Evolutionary conservation across 1,140 invertebrate genomes (phyloP).

Genomic region (Phymorhynchus buccinoides): DNA sequence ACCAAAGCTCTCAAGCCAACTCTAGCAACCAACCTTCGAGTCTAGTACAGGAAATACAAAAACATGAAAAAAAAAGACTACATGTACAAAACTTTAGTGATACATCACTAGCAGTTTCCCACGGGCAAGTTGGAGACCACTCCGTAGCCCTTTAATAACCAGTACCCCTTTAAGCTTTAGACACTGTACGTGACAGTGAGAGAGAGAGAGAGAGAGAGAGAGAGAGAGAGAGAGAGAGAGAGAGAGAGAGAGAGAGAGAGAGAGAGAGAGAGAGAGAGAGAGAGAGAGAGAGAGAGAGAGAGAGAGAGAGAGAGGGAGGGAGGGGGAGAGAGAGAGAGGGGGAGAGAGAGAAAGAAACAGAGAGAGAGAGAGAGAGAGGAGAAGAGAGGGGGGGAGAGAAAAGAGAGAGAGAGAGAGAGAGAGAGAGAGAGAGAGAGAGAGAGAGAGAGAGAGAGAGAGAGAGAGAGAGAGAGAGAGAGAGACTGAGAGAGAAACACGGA

Average conservation of each 20-base stretch:
- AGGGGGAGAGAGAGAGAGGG: not conserved
- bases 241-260: conserved; percentile 21
- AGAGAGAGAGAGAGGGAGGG: not conserved
- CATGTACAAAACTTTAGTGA: too few relatives aligned
- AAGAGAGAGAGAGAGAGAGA: not conserved
- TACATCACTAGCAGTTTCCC: too few relatives aligned
- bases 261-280: not conserved
- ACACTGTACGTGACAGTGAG: not conserved
- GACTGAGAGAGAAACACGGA: too few relatives aligned
- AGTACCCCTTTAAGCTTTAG: too few relatives aligned
- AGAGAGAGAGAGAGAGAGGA: not conserved
- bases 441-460: not conserved
- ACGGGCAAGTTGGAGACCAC: too few relatives aligned
- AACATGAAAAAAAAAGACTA: not conserved
- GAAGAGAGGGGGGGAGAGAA: not conserved
- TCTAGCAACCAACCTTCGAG: too few relatives aligned
- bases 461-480: too few relatives aligned
- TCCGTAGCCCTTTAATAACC: too few relatives aligned
- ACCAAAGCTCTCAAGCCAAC: too few relatives aligned
- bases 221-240: conserved; percentile 16
- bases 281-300: not conserved
- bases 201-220: not conserved
- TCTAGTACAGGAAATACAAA: not conserved
- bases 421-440: not conserved
- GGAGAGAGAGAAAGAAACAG: not conserved